Conservation (phyloP, 2,113 vertebrate genomes). For the Tonatia bakeri region DNA sequence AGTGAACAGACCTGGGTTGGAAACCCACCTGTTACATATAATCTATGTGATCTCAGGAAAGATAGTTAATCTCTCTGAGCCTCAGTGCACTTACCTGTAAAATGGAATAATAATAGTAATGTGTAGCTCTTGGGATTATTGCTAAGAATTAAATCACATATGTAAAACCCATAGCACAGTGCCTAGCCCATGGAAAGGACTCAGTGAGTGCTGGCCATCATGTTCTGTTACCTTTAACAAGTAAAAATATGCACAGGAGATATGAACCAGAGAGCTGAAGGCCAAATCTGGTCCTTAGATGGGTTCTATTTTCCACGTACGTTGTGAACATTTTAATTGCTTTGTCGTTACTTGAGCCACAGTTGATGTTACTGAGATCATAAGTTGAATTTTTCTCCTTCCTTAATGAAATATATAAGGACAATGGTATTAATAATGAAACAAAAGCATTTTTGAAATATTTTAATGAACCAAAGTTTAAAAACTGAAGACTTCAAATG, state of each 20-base stretch:
- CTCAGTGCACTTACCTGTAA: background rate
- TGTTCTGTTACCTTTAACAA: background rate
- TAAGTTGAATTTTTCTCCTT: background rate
- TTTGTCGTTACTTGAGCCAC: background rate
- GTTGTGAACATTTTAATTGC: background rate
- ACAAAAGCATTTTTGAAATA: background rate
- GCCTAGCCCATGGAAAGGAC: background rate
- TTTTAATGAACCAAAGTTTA: background rate
- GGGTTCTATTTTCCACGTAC: background rate
- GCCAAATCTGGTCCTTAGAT: background rate
- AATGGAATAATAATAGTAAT: background rate
- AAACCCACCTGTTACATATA: background rate
- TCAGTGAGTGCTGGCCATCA: background rate
- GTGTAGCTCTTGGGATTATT: background rate
- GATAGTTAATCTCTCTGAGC: background rate
- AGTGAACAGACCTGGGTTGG: background rate
- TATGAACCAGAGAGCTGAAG: background rate
- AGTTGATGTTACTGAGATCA: background rate
- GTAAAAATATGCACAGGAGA: background rate
- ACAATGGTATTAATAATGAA: no score
- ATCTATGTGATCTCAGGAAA: background rate
- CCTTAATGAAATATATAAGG: background rate
- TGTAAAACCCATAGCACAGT: background rate
- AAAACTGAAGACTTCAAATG: background rate
- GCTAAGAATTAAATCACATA: background rate